Evolutionary conservation across 2,888 invertebrate genomes (phyloP), one percentile per base, ranked within the genome.

Genomic region (Mesorhabditis sp.): DNA sequence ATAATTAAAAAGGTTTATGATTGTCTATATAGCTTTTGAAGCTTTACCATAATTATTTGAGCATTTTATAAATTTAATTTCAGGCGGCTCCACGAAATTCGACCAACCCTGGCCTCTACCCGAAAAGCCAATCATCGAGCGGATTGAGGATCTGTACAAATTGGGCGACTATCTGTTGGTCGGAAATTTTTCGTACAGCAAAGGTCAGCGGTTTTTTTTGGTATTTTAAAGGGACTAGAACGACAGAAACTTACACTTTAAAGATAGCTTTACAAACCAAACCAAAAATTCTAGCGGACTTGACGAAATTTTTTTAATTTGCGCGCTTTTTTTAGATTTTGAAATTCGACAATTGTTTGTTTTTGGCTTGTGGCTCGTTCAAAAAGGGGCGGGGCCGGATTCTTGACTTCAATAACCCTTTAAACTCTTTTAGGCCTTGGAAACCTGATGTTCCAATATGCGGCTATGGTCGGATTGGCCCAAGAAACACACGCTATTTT

Each of bases 381-480:
- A 28, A 28, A 28, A 28, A 28, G 28, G 2, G 28, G 28, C 28
- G 28, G 28, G 28, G 2, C 28, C 2, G 28, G 28, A 28, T 28
- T 50, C 58, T 50, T 13, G 58, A 1, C n/a, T n/a, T 50, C 2
- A n/a, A 50, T 13, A 2, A 2, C 7, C 58, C n/a, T n/a, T 50
- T n/a, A 68, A 43, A 4, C 4, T 68, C 4, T 67, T 76, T 65
- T 69, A 82, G 84, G 85, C 7, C 73, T 82, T 43, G 85, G 85
- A 58, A 85, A 85, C 69, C 72, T 79, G 45, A 83, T 85, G 82
- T 85, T 85, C 74, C 81, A 84, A 72, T 72, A 79, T 65, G 83
- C 84, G 10, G 71, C 80, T 15, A 72, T 83, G 28, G 44, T 74
- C 2, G 74, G 75, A 5, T 66, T 82, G 2, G 82, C 84, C 2